Base-by-base conservation (phyloP, 1,140 invertebrate genomes). In the Brachionus sp. region DNA sequence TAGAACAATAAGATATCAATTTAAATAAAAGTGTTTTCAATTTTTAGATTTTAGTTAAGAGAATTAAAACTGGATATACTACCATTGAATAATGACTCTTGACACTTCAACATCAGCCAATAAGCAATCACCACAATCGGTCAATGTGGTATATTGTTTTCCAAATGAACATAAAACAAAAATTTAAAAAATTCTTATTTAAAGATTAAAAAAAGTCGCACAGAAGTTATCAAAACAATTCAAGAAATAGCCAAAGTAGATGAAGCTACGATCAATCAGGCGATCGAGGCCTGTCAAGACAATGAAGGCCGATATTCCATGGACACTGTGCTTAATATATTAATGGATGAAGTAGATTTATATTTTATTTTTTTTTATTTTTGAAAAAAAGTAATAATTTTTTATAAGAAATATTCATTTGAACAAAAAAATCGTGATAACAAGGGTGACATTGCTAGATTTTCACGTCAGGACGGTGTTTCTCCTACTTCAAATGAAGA, bases 221-320 rank as follows among this genome's bases (percentile, higher is more conserved):
- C 25, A 33, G 80, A 82, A 35, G 80, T 82, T 9, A 82, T 82
- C n/a, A 35, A 42, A 46, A 66, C 57, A 12, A 66, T 82, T 16
- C 80, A 66, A 25, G 80, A 82, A 82, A 82, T 82, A 44, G 66
- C 62, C 35, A 44, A 66, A 42, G 29, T 82, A 6, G 80, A 82
- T 29, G 80, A 82, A 23, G 37, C 23, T 3, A 44, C 80, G 3
- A 82, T 82, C 16, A 70, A 68, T 37, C 57, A 68, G 50, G 57
- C 57, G 0, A 82, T 82, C 2, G 80, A 82, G 29, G 80, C 80
- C 46, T 82, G 80, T 44, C 57, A 82, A 44, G 80, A 82, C 35
- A 82, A 39, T 70, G 57, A 66, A 66, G 80, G 80, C 13, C 33
- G 57, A 3, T 82, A 82, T n/a, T 68, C 80, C 5, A 66, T 82